Conservation (phyloP, 2,888 invertebrate genomes). For the Geophilus truncorum region DNA sequence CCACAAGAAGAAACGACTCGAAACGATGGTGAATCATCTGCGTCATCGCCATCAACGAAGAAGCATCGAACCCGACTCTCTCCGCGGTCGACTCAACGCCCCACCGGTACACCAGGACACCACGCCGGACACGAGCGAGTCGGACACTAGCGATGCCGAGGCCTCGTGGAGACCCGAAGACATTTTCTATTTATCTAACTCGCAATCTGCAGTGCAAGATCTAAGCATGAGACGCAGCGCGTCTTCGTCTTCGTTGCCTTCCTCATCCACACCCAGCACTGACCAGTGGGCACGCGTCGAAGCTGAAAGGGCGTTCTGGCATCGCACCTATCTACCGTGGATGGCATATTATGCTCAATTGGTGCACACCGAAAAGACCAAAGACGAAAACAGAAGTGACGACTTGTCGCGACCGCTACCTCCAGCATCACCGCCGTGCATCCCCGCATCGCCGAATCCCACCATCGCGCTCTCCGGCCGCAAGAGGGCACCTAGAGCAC, state of each 20-base stretch:
- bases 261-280: background rate
- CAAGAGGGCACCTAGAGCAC: background rate
- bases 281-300: background rate
- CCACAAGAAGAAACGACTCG: background rate
- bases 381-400: background rate
- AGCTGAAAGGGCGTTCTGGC: background rate
- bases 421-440: too few relatives aligned
- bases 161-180: background rate
- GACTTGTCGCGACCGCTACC: background rate
- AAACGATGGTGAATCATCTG: background rate
- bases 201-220: background rate
- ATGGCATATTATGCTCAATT: background rate
- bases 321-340: background rate
- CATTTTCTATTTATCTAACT: background rate
- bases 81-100: background rate
- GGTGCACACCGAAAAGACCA: background rate
- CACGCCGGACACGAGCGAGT: background rate
- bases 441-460: background rate
- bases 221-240: background rate
- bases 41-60: background rate
- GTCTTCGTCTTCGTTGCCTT: background rate
- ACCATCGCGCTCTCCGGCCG: background rate
- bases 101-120: background rate
- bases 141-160: background rate
- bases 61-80: background rate